A percentile compares a stretch with the other conserved stretches of the same genome.
phyloP scores from a whole-genome alignment of 2,797 vertebrate genomes.

The Ptychobarbus kaznakovi region DNA sequence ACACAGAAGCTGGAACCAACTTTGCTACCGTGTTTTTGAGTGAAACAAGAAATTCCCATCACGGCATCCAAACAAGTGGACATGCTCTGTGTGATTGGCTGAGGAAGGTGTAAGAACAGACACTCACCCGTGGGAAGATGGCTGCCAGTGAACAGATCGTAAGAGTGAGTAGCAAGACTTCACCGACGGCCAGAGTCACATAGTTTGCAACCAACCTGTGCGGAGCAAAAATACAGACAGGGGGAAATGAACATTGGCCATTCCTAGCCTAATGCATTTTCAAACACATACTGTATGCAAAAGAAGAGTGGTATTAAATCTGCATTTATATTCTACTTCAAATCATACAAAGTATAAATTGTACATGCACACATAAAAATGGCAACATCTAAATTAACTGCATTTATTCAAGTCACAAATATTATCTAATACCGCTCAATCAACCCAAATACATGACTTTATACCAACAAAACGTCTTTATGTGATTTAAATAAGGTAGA shows the following conservation, averaged over 20 bases:
- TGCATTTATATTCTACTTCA: not conserved
- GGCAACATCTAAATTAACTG: no score
- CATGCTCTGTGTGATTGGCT: constrained; percentile 30
- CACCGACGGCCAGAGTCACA: constrained; percentile 89
- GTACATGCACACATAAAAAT: no score
- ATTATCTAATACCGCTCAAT: no score
- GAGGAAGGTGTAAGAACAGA: constrained; percentile 12
- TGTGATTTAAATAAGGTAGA: no score
- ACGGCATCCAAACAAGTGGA: not conserved
- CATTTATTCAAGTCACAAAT: no score
- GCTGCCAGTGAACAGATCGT: constrained; percentile 92
- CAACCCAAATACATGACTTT: no score
- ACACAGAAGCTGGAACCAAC: not conserved
- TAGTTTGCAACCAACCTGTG: constrained; percentile 91
- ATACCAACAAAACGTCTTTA: no score
- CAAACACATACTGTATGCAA: no score
- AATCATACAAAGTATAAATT: not conserved
- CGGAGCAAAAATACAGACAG: constrained; percentile 21
- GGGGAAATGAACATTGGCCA: not conserved
- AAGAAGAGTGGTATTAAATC: no score
- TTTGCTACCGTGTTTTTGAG: not conserved
- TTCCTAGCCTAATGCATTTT: no score
- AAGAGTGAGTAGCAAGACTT: constrained; percentile 87
- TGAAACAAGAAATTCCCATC: not conserved
- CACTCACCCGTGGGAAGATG: constrained; percentile 91